phyloP scores from a whole-genome alignment of 2,797 vertebrate genomes.

The Peromyscus melanophrys region DNA sequence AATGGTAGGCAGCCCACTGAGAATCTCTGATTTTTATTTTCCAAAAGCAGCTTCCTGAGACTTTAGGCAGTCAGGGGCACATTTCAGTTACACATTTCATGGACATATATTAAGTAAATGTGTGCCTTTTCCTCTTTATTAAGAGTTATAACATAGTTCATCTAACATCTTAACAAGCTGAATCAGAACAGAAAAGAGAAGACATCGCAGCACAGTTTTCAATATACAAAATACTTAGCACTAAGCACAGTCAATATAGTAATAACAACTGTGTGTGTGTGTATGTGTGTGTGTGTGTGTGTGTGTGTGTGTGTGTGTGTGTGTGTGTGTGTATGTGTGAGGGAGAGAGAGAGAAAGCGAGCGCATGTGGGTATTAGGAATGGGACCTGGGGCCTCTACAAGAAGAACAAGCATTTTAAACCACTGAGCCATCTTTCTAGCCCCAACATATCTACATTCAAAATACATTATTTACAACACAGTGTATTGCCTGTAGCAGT shows the following conservation, averaged over 20 bases:
- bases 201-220: background rate
- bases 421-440: background rate
- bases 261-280: background rate
- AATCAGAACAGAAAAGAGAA: background rate
- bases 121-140: background rate
- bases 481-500: background rate
- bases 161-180: background rate
- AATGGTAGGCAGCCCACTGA: background rate
- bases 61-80: background rate
- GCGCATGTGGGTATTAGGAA: background rate
- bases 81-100: background rate
- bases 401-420: background rate
- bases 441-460: background rate
- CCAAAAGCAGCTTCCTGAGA: background rate
- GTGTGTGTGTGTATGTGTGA: too few species aligned
- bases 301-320: background rate
- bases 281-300: too few species aligned
- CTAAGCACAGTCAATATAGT: background rate
- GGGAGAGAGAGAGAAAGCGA: too few species aligned
- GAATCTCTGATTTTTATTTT: background rate
- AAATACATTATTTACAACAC: background rate
- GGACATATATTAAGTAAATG: background rate
- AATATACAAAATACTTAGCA: background rate
- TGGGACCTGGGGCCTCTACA: background rate
- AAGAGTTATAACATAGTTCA: background rate